Percentiles rank a stretch among this genome's conserved stretches.
These are phyloP conservation scores for Alcis repandata DNA, from an alignment of 2,888 invertebrate species.

Conservation along the genomic window DNA sequence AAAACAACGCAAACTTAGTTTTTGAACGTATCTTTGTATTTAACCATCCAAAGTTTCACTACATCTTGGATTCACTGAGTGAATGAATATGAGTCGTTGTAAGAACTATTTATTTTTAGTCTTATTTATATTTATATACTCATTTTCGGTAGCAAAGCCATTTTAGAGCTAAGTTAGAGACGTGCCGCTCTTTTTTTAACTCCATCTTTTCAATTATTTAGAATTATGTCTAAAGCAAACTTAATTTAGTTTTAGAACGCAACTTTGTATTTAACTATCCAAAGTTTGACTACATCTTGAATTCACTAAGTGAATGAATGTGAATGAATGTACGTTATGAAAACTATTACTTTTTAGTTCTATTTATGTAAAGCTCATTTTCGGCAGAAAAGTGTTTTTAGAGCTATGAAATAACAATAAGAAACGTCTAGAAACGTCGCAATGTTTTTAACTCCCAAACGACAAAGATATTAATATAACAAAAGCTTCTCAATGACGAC, in stretches of 20 bases:
- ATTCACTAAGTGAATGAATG: conserved; percentile 11
- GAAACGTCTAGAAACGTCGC: no score
- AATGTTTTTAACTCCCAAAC: no score
- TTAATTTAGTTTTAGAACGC: no score
- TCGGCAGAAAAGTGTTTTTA: neutral
- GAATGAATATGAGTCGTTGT: conserved; percentile 13
- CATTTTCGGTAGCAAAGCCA: neutral
- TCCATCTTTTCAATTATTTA: no score
- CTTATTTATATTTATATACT: neutral
- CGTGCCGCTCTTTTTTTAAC: no score
- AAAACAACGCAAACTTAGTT: no score
- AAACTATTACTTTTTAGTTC: conserved; percentile 6
- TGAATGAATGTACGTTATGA: conserved; percentile 6
- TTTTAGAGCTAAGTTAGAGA: no score
- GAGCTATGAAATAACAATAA: no score
- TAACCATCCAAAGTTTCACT: neutral
- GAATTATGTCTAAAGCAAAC: no score
- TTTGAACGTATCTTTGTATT: neutral
- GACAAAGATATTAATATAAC: no score
- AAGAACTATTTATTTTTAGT: conserved; percentile 5
- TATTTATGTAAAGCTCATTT: conserved; percentile 1
- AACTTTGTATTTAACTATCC: neutral
- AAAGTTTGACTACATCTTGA: neutral
- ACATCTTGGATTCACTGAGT: conserved; percentile 1
- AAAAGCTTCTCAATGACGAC: no score